These are phyloP conservation scores for Eupsilia transversa DNA, from an alignment of 2,888 invertebrate genomes.

Conservation along the genomic window DNA sequence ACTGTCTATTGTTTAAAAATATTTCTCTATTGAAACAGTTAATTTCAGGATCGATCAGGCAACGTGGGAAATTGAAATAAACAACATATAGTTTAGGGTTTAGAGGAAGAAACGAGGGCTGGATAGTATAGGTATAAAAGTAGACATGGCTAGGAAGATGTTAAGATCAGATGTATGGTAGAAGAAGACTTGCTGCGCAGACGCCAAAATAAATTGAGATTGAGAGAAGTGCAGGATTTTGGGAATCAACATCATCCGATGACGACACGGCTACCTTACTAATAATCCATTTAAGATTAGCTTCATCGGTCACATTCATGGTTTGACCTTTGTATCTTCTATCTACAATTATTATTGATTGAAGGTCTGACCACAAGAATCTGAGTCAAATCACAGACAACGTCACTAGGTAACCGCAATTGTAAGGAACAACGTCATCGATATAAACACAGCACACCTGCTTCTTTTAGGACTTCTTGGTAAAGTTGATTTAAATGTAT, in stretches of 20 bases:
- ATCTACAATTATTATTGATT: neutral
- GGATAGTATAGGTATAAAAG: neutral
- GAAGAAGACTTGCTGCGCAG: neutral
- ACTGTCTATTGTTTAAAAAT: neutral
- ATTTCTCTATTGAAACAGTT: neutral
- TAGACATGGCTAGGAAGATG: neutral
- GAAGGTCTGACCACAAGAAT: constrained; percentile 9
- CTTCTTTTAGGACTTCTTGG: constrained; percentile 1
- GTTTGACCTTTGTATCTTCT: too few relatives aligned
- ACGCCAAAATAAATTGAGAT: neutral
- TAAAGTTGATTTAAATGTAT: constrained; percentile 17
- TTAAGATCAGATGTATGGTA: neutral
- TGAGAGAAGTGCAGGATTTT: neutral
- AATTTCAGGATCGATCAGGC: neutral
- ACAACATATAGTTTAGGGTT: neutral
- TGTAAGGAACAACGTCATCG: neutral
- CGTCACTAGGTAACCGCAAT: constrained; percentile 19
- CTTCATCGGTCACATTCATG: too few relatives aligned
- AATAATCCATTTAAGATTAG: neutral
- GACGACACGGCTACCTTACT: neutral
- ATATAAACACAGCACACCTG: constrained; percentile 22
- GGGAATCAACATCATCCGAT: neutral
- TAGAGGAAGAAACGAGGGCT: neutral
- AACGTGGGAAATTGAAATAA: neutral
- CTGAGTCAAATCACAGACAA: constrained; percentile 16